Conservation (phyloP, 2,113 vertebrate genomes). For the Meleagris gallopavo region DNA sequence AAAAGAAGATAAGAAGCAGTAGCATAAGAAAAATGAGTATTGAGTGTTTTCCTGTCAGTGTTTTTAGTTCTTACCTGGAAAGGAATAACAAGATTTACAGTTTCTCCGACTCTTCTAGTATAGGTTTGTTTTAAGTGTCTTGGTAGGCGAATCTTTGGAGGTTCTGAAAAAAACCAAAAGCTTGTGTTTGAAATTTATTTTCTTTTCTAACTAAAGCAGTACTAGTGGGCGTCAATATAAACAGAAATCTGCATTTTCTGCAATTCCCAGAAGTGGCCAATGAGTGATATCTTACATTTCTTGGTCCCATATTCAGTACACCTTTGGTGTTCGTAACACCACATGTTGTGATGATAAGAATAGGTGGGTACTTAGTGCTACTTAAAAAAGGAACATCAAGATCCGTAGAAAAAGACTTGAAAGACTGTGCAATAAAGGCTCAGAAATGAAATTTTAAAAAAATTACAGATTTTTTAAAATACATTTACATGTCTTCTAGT, state of each 20-base stretch:
- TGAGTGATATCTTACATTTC: not conserved
- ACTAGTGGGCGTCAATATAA: not conserved
- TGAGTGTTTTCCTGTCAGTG: not conserved
- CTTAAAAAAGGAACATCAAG: not conserved
- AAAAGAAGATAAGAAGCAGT: not conserved
- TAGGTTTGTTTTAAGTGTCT: constrained; percentile 97
- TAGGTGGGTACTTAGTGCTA: not conserved
- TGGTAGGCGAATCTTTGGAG: constrained; percentile 95
- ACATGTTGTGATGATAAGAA: not conserved
- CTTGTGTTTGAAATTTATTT: not conserved
- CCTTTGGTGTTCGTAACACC: not conserved
- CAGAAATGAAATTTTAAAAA: not conserved
- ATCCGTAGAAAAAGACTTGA: not conserved
- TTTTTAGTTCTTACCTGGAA: constrained; percentile 85
- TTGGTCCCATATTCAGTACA: not conserved
- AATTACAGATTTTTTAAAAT: accelerated
- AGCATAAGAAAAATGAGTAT: not conserved
- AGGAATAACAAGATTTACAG: constrained; percentile 95
- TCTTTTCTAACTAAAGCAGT: not conserved
- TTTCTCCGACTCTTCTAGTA: constrained; percentile 92
- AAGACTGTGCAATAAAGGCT: not conserved
- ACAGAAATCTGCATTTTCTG: not conserved
- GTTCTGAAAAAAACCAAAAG: constrained; percentile 77
- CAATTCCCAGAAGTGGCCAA: not conserved
- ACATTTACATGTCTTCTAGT: not conserved